A percentile compares a stretch with the other conserved stretches of the same genome.
Evolutionary conservation across 2,113 vertebrate species (phyloP).

Genomic region (Salvelinus alpinus): DNA sequence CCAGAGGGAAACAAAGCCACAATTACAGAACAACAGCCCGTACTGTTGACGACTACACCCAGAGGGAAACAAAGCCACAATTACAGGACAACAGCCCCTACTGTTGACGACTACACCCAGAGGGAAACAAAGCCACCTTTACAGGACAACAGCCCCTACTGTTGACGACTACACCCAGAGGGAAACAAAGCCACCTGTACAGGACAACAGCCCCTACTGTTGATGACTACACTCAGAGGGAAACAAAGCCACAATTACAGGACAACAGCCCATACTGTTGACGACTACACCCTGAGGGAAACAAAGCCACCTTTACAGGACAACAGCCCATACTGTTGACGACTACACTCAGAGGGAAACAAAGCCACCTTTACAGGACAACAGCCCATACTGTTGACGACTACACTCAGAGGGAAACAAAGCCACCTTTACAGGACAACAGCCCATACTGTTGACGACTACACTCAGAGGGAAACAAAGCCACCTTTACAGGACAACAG

Average conservation of each 20-base stretch:
- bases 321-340: conserved; percentile 65
- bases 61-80: conserved; percentile 46
- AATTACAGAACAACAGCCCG: conserved; percentile 62
- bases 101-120: no score
- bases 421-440: conserved; percentile 66
- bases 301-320: conserved; percentile 70
- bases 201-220: conserved; percentile 62
- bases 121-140: conserved; percentile 57
- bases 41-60: no score
- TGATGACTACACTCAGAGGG: conserved; percentile 72
- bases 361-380: conserved; percentile 67
- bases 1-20: conserved; percentile 38
- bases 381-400: conserved; percentile 65
- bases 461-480: conserved; percentile 28
- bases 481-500: conserved; percentile 66
- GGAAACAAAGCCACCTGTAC: conserved; percentile 73
- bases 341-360: conserved; percentile 73
- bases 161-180: conserved; percentile 71
- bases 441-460: conserved; percentile 1
- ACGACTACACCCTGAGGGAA: conserved; percentile 73
- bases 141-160: conserved; percentile 62
- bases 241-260: conserved; percentile 74
- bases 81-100: conserved; percentile 59
- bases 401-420: conserved; percentile 7
- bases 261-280: conserved; percentile 63